phyloP scores from a whole-genome alignment of 1,140 invertebrate genomes.

The Drosophila nikananu region DNA sequence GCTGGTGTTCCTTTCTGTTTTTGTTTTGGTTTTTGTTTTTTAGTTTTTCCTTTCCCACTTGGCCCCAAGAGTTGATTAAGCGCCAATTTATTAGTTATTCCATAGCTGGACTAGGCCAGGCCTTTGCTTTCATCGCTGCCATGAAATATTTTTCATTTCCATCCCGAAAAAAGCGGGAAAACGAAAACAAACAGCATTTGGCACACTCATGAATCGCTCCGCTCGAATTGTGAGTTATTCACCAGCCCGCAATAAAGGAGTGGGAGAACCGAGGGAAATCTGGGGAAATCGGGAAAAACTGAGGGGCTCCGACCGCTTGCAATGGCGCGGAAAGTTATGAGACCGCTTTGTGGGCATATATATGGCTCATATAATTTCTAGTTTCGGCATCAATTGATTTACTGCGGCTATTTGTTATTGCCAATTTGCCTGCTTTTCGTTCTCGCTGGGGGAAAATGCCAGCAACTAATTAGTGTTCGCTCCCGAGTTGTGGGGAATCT shows the following conservation, averaged over 20 bases:
- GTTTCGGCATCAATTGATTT: conserved; percentile 70
- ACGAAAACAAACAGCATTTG: conserved; percentile 54
- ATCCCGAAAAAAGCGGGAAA: conserved; percentile 14
- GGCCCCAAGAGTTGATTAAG: conserved; percentile 73
- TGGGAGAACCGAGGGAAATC: neutral
- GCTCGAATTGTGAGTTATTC: conserved; percentile 49
- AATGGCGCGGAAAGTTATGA: conserved; percentile 68
- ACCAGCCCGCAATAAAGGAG: conserved; percentile 5
- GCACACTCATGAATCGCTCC: conserved; percentile 63
- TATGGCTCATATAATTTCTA: conserved; percentile 68
- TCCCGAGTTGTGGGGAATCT: neutral
- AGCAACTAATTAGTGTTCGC: conserved; percentile 37
- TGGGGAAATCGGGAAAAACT: conserved; percentile 2
- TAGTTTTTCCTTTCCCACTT: neutral
- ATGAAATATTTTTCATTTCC: conserved; percentile 75
- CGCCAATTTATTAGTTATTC: conserved; percentile 80
- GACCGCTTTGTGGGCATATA: conserved; percentile 60
- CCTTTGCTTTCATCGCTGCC: conserved; percentile 70
- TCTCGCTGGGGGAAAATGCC: neutral
- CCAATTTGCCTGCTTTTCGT: conserved; percentile 13
- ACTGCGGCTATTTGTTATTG: conserved; percentile 43
- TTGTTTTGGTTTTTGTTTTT: conserved; percentile 19
- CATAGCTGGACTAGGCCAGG: conserved; percentile 57
- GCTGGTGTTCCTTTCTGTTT: conserved; percentile 50
- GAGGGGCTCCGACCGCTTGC: conserved; percentile 43